Percentiles rank a stretch among this genome's conserved stretches.
Evolutionary conservation across 2,888 invertebrate genomes (phyloP).

Genomic region (Nemoura dubitans): DNA sequence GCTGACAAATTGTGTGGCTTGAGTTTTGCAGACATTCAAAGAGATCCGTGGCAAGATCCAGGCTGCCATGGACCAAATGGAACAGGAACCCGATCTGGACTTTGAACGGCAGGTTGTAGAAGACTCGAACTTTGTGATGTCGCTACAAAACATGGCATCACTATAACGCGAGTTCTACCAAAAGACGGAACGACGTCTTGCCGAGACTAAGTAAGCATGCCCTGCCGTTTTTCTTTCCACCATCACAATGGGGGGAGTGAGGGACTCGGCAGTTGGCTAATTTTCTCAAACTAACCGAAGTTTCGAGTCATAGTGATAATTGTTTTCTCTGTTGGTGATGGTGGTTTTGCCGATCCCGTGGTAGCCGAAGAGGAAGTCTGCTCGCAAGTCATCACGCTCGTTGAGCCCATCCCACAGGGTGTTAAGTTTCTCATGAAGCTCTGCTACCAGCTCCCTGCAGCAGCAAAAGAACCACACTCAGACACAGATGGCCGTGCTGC

Average conservation of each 20-base stretch:
- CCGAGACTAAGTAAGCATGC: neutral
- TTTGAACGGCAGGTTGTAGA: slow-evolving; percentile 60
- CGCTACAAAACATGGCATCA: slow-evolving; percentile 69
- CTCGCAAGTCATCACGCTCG: slow-evolving; percentile 69
- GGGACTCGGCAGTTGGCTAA: too few relatives aligned
- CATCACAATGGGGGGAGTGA: too few relatives aligned
- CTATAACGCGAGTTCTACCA: slow-evolving; percentile 58
- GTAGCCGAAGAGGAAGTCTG: slow-evolving; percentile 70
- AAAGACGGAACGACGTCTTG: neutral
- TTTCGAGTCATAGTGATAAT: too few relatives aligned
- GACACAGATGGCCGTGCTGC: too few relatives aligned
- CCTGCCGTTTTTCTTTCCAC: too few relatives aligned
- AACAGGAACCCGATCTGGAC: slow-evolving; percentile 56
- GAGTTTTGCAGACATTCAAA: neutral
- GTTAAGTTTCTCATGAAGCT: slow-evolving; percentile 69
- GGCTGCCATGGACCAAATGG: slow-evolving; percentile 27
- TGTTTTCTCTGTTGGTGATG: too few relatives aligned
- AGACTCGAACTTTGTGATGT: slow-evolving; percentile 66
- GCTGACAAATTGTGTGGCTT: neutral
- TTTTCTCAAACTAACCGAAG: neutral
- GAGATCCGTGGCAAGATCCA: neutral
- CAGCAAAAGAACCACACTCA: too few relatives aligned
- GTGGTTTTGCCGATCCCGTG: slow-evolving; percentile 52
- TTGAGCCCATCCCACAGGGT: slow-evolving; percentile 81
- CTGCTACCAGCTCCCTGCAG: slow-evolving; percentile 65